A percentile compares a stretch with the other conserved stretches of the same genome.
Conservation (phyloP, 2,113 vertebrate genomes). For the Leuciscus idus region DNA sequence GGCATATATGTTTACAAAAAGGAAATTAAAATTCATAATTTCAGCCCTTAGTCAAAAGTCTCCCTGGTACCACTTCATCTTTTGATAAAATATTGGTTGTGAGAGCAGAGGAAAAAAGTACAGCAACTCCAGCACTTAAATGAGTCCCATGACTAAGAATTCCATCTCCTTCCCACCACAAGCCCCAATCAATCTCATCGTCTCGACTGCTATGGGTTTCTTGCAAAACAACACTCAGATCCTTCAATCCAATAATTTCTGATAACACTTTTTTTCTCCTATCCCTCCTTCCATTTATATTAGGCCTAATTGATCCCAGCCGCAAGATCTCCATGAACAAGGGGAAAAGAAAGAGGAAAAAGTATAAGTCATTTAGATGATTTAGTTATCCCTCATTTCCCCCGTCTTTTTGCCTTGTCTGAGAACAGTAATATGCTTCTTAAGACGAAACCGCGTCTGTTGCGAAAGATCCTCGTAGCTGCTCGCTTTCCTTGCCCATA, state of each 20-base stretch:
- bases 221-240: not conserved
- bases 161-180: not conserved
- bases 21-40: too few species aligned
- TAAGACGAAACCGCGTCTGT: not conserved
- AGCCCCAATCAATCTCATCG: not conserved
- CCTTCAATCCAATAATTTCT: not conserved
- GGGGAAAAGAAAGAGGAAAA: not conserved
- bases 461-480: not conserved
- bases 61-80: too few species aligned
- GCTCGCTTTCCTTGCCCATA: not conserved
- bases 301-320: too few species aligned
- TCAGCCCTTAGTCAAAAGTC: too few species aligned
- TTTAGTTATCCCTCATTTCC: not conserved
- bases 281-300: not conserved
- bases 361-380: not conserved
- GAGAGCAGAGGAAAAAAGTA: not conserved
- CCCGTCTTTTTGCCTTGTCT: not conserved
- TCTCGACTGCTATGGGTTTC: not conserved
- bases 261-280: not conserved
- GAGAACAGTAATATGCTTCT: not conserved
- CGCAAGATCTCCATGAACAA: not conserved
- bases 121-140: not conserved
- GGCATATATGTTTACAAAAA: not conserved
- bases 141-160: not conserved
- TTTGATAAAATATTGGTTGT: too few species aligned